A percentile compares a stretch with the other conserved stretches of the same genome.
Conservation (phyloP, 2,888 invertebrate genomes). For the Epinotia ramella region DNA sequence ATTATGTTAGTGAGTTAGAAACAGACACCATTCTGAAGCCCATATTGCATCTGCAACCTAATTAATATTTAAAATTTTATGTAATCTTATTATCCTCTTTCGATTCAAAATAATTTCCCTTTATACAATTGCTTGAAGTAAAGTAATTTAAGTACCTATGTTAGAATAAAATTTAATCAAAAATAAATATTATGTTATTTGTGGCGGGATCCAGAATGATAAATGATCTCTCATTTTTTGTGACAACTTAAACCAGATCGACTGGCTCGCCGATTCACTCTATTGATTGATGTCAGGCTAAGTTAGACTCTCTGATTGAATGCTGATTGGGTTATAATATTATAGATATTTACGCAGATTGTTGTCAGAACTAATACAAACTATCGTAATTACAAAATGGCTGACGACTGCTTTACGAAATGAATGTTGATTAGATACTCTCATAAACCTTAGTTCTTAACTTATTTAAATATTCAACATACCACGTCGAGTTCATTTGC, state of each 20-base stretch:
- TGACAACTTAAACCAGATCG: constrained; percentile 52
- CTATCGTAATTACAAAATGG: constrained; percentile 44
- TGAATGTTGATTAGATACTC: background rate
- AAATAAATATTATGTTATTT: constrained; percentile 49
- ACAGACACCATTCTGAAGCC: too few species aligned
- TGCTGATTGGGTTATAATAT: constrained; percentile 31
- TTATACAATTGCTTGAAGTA: too few species aligned
- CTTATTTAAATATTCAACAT: constrained; percentile 25
- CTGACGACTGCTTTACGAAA: constrained; percentile 4
- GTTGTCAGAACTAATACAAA: constrained; percentile 29
- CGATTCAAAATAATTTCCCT: too few species aligned
- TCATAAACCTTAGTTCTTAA: background rate
- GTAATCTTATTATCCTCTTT: too few species aligned
- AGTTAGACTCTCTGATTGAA: constrained; percentile 39
- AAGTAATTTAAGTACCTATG: too few species aligned
- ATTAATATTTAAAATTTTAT: too few species aligned
- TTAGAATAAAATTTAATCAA: constrained; percentile 6
- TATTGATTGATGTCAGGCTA: constrained; percentile 47
- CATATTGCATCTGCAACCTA: too few species aligned
- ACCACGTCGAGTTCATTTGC: constrained; percentile 25
- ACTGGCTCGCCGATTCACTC: constrained; percentile 46
- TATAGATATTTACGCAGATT: constrained; percentile 30
- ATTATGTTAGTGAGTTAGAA: too few species aligned
- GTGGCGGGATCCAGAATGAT: constrained; percentile 57
- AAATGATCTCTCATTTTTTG: constrained; percentile 55